These are phyloP conservation scores for Darevskia mixta DNA, from an alignment of 2,797 vertebrate genomes.

Conservation along the genomic window DNA sequence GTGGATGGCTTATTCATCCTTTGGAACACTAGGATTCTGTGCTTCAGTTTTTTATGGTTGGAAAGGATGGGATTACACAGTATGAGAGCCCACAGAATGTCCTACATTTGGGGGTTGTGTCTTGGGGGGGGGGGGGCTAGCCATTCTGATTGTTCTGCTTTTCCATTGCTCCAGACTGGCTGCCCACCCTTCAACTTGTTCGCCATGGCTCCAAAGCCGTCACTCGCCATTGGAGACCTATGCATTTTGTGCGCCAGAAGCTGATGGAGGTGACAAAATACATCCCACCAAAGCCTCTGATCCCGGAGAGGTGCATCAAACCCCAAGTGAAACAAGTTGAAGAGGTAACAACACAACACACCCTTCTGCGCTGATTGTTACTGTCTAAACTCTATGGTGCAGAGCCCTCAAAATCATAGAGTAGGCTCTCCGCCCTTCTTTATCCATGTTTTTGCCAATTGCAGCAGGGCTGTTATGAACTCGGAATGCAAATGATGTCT, in stretches of 20 bases:
- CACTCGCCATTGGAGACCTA: conserved; percentile 89
- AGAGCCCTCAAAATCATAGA: background rate
- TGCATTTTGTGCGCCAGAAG: conserved; percentile 91
- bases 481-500: background rate
- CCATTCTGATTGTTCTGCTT: background rate
- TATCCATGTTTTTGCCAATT: background rate
- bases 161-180: conserved; percentile 78
- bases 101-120: background rate
- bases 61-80: background rate
- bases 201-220: conserved; percentile 92
- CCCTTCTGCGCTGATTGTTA: background rate
- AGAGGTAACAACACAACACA: conserved; percentile 65
- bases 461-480: background rate
- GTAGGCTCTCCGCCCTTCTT: too few species aligned
- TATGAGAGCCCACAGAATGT: background rate
- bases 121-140: background rate
- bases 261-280: conserved; percentile 91
- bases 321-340: background rate
- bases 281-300: conserved; percentile 79
- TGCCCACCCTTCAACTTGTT: conserved; percentile 83
- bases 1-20: background rate
- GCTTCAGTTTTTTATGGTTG: background rate
- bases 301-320: conserved; percentile 78
- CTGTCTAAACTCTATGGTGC: background rate
- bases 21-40: background rate